Evolutionary conservation across 2,113 vertebrate genomes (phyloP).

Genomic region (Shinisaurus crocodilurus): DNA sequence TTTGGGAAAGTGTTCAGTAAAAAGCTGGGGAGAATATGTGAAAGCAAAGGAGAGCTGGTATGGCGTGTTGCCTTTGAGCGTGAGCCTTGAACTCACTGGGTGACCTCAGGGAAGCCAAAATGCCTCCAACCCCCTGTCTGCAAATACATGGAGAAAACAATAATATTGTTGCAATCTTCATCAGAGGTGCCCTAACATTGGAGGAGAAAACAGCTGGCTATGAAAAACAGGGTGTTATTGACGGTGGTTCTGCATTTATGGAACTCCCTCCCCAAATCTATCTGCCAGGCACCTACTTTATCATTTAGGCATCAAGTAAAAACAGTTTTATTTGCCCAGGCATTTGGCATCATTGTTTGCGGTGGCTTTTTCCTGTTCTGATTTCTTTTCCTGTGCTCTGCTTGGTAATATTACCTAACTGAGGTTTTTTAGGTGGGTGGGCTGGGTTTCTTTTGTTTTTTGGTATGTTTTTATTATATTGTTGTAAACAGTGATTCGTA

Average conservation of each 20-base stretch:
- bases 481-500: no score
- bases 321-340: background rate
- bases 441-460: no score
- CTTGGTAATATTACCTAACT: no score
- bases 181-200: background rate
- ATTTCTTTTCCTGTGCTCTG: no score
- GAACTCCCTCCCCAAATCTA: background rate
- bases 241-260: background rate
- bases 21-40: slow-evolving; percentile 55
- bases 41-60: slow-evolving; percentile 26
- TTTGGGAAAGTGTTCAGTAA: slow-evolving; percentile 25
- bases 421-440: no score
- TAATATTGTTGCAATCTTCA: background rate
- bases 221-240: background rate
- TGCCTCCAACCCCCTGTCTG: no score
- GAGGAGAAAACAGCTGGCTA: background rate
- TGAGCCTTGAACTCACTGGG: background rate
- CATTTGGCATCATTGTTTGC: background rate
- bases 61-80: no score
- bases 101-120: background rate
- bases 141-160: background rate
- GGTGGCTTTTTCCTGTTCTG: background rate
- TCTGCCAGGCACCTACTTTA: background rate
- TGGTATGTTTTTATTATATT: no score
- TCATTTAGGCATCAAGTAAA: background rate